These are phyloP conservation scores for Coptotermes formosanus DNA, from an alignment of 1,140 invertebrate species.

Conservation along the genomic window DNA sequence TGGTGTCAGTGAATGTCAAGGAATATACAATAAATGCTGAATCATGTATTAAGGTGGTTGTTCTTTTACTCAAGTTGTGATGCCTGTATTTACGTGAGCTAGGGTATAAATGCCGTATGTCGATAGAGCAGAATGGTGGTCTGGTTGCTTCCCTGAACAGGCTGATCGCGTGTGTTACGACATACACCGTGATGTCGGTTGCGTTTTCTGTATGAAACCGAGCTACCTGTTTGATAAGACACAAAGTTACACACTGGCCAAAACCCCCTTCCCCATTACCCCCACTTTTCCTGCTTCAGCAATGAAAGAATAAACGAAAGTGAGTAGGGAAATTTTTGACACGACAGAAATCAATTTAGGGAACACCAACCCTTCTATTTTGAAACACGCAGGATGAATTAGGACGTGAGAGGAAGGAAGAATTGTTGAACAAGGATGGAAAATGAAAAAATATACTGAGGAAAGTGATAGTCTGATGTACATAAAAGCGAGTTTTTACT, in stretches of 20 bases:
- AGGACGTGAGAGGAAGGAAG: not conserved
- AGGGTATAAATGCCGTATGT: not conserved
- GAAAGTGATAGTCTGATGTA: not conserved
- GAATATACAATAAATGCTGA: no score
- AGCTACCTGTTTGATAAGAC: not conserved
- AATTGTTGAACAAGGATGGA: not conserved
- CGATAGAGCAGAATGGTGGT: not conserved
- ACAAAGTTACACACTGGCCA: not conserved
- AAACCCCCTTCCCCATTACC: not conserved
- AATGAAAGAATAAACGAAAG: not conserved
- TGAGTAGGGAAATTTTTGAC: not conserved
- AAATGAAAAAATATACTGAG: not conserved
- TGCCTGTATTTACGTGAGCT: no score
- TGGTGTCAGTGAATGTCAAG: no score
- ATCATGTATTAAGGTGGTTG: no score
- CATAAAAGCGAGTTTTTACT: no score
- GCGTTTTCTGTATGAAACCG: not conserved
- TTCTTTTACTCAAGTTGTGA: no score
- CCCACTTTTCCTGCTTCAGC: not conserved
- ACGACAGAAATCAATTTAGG: slow-evolving; percentile 12
- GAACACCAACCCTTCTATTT: not conserved
- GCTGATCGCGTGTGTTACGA: not conserved
- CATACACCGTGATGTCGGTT: not conserved
- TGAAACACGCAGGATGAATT: not conserved
- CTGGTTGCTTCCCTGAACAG: not conserved